These are phyloP conservation scores for Himalopsyche phryganea DNA, from an alignment of 1,140 invertebrate species.

Conservation along the genomic window DNA sequence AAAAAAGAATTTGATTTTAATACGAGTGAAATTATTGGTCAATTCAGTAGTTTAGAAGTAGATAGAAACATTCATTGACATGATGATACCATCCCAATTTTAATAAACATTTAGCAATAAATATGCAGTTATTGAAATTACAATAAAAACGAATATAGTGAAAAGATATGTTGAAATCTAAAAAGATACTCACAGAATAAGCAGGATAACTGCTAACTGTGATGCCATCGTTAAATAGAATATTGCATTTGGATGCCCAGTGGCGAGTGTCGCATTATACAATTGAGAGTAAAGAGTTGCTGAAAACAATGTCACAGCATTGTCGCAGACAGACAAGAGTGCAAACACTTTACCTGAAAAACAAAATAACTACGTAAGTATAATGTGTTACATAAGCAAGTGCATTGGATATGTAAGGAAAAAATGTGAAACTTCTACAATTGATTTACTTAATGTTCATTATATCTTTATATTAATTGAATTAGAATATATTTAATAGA, in stretches of 20 bases:
- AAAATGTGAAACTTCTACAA: neutral
- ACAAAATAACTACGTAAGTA: conserved; percentile 5
- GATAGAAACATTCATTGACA: no score
- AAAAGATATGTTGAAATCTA: no score
- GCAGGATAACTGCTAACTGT: conserved; percentile 55
- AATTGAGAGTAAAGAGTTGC: conserved; percentile 66
- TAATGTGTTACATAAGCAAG: neutral
- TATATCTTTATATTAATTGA: neutral
- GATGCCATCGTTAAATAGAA: conserved; percentile 68
- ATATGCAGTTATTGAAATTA: no score
- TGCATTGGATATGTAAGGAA: neutral
- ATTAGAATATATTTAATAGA: neutral
- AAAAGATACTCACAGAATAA: conserved; percentile 18
- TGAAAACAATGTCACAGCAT: conserved; percentile 68
- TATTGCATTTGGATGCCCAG: conserved; percentile 53
- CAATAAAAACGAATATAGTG: no score
- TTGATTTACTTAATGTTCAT: neutral
- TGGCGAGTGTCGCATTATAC: conserved; percentile 62
- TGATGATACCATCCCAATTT: no score
- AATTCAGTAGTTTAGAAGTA: no score
- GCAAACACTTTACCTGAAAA: conserved; percentile 69
- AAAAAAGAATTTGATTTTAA: no score
- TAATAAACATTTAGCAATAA: no score
- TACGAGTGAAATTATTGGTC: no score
- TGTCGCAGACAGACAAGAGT: conserved; percentile 70